Conservation (phyloP, 2,113 vertebrate species). For the Centropus bengalensis region DNA sequence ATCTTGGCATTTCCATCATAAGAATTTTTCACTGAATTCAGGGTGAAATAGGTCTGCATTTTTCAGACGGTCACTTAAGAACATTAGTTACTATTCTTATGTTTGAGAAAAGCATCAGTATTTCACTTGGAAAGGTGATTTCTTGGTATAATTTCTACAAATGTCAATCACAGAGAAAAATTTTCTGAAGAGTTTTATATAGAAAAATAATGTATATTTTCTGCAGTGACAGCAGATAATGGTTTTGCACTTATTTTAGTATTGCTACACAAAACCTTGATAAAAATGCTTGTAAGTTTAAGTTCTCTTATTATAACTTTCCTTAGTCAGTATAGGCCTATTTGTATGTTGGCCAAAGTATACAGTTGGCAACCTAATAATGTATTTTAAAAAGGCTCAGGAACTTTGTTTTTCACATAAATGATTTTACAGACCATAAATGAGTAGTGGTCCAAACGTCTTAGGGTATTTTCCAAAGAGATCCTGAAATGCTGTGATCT, state of each 20-base stretch:
- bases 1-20: neutral
- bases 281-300: neutral
- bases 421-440: neutral
- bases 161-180: neutral
- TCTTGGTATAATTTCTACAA: neutral
- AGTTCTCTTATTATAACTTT: neutral
- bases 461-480: neutral
- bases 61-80: neutral
- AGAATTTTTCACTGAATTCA: neutral
- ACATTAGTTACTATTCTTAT: neutral
- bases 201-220: neutral
- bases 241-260: neutral
- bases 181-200: neutral
- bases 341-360: neutral
- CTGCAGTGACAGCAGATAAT: neutral
- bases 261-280: neutral
- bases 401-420: neutral
- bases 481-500: neutral
- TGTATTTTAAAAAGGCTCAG: accelerated
- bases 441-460: neutral
- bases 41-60: neutral
- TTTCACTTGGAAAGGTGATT: neutral
- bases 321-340: neutral
- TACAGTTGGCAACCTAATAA: neutral
- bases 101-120: neutral